Base-by-base conservation (phyloP, 30 jellyfish, hydroid and myxozoan genomes). In the Rhopilema esculentum region DNA sequence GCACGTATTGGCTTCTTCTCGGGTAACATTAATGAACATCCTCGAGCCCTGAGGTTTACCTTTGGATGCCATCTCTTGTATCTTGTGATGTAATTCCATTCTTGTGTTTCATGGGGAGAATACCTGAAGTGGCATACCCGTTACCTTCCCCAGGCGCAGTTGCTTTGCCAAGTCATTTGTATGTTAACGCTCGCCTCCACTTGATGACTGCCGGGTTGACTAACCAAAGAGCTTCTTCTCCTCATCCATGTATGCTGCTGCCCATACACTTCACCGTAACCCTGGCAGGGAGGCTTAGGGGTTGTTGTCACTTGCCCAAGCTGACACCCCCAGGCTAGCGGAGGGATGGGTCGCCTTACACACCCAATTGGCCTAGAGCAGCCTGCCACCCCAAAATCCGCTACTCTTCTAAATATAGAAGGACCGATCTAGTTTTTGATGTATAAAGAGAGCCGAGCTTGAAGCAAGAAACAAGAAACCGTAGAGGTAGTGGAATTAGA, bases 401-500 rank as follows among this genome's bases (percentile, higher is more conserved):
- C 57, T 40, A 40, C 57, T 40, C 57, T 40, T 40, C 57, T 40
- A 40, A 40, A 40, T 40, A 40, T 40, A 40, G 73, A 63, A 63
- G 73, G 29, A 63, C 29, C 30, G 52, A 28, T 69, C 30, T 53
- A 25, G 57, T 77, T 18, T 50, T 82, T 28, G 88, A 77, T 25
- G 20, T n/a, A 20, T 77, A 77, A 50, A 9, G 24, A 15, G 63
- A 77, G 28, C 19, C 32, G 22, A 77, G 88, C 32, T 30, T 77
- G 81, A 77, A 77, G 69, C 28, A 28, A 12, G 49, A 17, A 28
- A 29, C 88, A 50, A 50, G 88, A 30, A 12, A 27, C 25, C 27
- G 61, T 18, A 50, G 88, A 53, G 88, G 88, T 17, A 49, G 27
- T n/a, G 88, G 82, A 16, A 15, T 77, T 19, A 23, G 83, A 21